phyloP scores from a whole-genome alignment of 1,140 invertebrate genomes.

The Mycetomoellerius zeteki region DNA sequence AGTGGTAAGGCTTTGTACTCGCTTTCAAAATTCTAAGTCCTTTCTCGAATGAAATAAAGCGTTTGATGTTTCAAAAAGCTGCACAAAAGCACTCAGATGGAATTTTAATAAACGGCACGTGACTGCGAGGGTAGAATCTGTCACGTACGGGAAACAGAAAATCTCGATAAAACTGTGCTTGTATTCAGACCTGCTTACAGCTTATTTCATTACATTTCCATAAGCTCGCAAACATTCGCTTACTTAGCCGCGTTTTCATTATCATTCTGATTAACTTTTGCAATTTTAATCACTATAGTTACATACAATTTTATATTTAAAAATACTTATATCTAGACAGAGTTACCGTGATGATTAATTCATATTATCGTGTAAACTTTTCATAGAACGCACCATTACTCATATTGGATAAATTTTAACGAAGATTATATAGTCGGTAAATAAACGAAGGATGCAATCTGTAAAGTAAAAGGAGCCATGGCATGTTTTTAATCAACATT shows the following conservation, averaged over 20 bases:
- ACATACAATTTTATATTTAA: neutral
- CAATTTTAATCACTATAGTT: neutral
- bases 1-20: neutral
- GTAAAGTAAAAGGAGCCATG: neutral
- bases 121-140: slow-evolving; percentile 37
- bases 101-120: slow-evolving; percentile 62
- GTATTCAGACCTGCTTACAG: slow-evolving; percentile 7
- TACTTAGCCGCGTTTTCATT: neutral
- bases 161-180: slow-evolving; percentile 33
- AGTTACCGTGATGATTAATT: slow-evolving; percentile 5
- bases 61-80: slow-evolving; percentile 52
- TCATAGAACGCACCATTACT: neutral
- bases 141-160: slow-evolving; percentile 55
- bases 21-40: slow-evolving; percentile 22
- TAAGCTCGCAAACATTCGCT: neutral
- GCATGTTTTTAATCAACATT: slow-evolving; percentile 38
- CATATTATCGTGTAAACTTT: neutral
- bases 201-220: slow-evolving; percentile 23
- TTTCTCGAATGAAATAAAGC: neutral
- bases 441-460: slow-evolving; percentile 9
- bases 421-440: neutral
- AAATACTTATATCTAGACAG: neutral
- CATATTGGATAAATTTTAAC: neutral
- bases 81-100: slow-evolving; percentile 22
- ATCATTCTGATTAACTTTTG: slow-evolving; percentile 12